phyloP scores from a whole-genome alignment of 2,113 vertebrate genomes.

The Eleginops maclovinus region DNA sequence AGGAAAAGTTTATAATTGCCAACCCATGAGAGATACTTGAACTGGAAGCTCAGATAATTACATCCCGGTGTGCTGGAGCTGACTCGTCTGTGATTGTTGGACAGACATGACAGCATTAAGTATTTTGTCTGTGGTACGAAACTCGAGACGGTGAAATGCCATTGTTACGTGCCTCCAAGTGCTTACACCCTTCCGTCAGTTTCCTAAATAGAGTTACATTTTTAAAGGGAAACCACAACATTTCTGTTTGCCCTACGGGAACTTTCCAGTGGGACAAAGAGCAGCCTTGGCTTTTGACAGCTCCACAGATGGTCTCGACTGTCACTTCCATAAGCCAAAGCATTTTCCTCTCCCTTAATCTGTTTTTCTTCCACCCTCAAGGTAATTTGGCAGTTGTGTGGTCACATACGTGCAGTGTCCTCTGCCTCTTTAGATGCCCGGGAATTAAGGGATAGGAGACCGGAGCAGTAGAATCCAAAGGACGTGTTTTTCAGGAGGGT shows the following conservation, averaged over 20 bases:
- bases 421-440: conserved; percentile 36
- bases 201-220: conserved; percentile 67
- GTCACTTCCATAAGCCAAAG: conserved; percentile 49
- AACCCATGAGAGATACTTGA: conserved; percentile 2
- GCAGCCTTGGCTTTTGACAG: conserved; percentile 63
- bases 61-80: neutral
- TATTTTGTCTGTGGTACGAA: conserved; percentile 38
- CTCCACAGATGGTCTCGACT: conserved; percentile 50
- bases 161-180: conserved; percentile 68
- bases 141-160: conserved; percentile 53
- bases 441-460: conserved; percentile 66
- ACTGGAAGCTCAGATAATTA: conserved; percentile 31
- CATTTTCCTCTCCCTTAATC: conserved; percentile 46
- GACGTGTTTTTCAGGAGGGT: conserved; percentile 42
- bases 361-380: conserved; percentile 51
- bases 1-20: conserved; percentile 8
- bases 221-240: conserved; percentile 72
- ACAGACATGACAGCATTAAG: conserved; percentile 53
- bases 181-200: conserved; percentile 64
- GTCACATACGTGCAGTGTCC: conserved; percentile 42
- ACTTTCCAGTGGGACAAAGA: conserved; percentile 61
- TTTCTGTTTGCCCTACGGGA: conserved; percentile 64
- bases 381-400: conserved; percentile 64
- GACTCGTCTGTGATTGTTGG: conserved; percentile 16
- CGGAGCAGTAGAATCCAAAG: conserved; percentile 33